Percentiles rank a stretch among this genome's conserved stretches.
These are phyloP conservation scores for Xestia c-nigrum DNA, from an alignment of 2,888 invertebrate species.

Conservation along the genomic window DNA sequence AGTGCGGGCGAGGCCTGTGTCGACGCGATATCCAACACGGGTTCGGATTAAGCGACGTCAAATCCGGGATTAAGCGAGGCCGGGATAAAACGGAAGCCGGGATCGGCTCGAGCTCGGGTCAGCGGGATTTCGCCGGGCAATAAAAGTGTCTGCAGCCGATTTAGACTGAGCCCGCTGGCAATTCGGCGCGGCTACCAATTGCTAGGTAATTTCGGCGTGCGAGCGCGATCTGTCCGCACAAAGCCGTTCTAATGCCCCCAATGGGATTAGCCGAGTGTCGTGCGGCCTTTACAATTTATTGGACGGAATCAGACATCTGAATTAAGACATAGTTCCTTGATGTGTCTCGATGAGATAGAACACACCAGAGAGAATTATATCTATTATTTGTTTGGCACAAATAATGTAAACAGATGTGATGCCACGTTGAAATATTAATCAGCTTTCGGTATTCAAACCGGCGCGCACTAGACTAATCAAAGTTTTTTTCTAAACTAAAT, in stretches of 20 bases:
- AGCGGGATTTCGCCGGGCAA: conserved; percentile 89
- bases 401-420: conserved; percentile 34
- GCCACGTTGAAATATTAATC: conserved; percentile 42
- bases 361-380: conserved; percentile 26
- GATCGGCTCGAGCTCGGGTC: conserved; percentile 87
- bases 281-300: conserved; percentile 87
- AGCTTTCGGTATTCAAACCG: conserved; percentile 54
- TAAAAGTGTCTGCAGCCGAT: conserved; percentile 91
- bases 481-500: conserved; percentile 86
- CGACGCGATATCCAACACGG: conserved; percentile 92
- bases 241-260: conserved; percentile 89
- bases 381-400: conserved; percentile 42
- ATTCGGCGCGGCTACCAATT: conserved; percentile 89
- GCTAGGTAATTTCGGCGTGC: conserved; percentile 89
- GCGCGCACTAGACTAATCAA: conserved; percentile 81
- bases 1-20: conserved; percentile 87
- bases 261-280: conserved; percentile 89
- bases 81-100: conserved; percentile 87
- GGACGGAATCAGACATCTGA: conserved; percentile 81
- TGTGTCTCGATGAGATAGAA: conserved; percentile 44
- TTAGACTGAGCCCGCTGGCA: conserved; percentile 89
- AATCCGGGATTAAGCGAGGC: conserved; percentile 90
- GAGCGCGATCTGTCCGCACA: conserved; percentile 89
- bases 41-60: conserved; percentile 92
- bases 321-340: conserved; percentile 74